Conservation (phyloP, 2,113 vertebrate species). For the Corynorhinus townsendii region DNA sequence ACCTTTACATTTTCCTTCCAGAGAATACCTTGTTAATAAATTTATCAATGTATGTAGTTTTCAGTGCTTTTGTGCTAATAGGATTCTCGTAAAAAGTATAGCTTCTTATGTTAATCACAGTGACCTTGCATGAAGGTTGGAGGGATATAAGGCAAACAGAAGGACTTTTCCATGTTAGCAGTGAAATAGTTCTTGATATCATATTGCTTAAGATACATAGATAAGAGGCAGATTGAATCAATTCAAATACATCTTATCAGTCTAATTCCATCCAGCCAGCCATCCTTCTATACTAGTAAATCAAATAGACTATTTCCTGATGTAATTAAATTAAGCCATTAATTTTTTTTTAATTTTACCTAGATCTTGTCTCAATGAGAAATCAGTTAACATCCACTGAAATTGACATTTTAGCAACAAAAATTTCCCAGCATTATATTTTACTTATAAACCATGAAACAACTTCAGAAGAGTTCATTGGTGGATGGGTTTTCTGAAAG, state of each 20-base stretch:
- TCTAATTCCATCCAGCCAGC: neutral
- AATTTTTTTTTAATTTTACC: neutral
- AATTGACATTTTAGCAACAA: neutral
- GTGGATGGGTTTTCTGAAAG: neutral
- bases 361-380: neutral
- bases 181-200: neutral
- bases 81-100: neutral
- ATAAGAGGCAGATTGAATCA: neutral
- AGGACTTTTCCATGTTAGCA: neutral
- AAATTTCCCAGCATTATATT: neutral
- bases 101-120: neutral
- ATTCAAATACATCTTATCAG: neutral
- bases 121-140: neutral
- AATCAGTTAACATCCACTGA: neutral
- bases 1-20: neutral
- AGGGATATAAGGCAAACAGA: neutral
- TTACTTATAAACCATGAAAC: neutral
- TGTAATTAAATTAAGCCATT: neutral
- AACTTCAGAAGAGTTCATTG: neutral
- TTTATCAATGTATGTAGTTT: neutral
- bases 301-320: neutral
- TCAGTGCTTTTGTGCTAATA: neutral
- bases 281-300: neutral
- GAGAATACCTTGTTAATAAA: neutral
- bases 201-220: neutral